Evolutionary conservation across 2,888 invertebrate genomes (phyloP), one percentile per base, ranked within the genome.

Genomic region (Agonum fuliginosum): DNA sequence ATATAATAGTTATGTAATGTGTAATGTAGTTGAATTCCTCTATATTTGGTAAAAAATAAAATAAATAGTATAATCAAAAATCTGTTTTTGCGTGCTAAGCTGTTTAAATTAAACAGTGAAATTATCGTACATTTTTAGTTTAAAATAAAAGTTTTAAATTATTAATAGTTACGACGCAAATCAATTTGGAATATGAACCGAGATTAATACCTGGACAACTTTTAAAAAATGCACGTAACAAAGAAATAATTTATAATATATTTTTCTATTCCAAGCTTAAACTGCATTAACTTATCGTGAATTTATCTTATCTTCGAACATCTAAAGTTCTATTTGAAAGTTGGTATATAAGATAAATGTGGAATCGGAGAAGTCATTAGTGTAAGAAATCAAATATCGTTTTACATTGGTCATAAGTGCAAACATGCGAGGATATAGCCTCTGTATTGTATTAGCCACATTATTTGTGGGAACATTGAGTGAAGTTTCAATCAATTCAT

Each of bases 281-380:
- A 62, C 12, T 62, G 58, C 58, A 62, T 62, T 62, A 54, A 62
- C 58, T 62, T 62, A 30, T 62, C 30, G 10, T 27, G 1, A 6
- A 17, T 10, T 30, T 30, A 62, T 30, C 58, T 62, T 30, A 62
- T 62, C 58, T 6, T 46, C 1, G 2, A 8, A 54, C 27, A 62
- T 62, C 58, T 62, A 48, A 19, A 20, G 48, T 48, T 48, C n/a
- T 10, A n/a, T 37, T n/a, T 5, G 22, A 12, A 37, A 54, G 54
- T 17, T 30, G 10, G 58, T 62, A 62, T 62, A 62, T 17, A 62
- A 62, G 27, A 6, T 27, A 30, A 30, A 24, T 12, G 22, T 24
- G 20, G 22, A 2, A 24, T 19, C 12, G 10, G 6, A 17, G 48
- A 24, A 24, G 3, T 20, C 54, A 24, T 6, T 20, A 22, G n/a